Percentiles rank a stretch among this genome's conserved stretches.
Evolutionary conservation across 1,140 invertebrate species (phyloP).

Genomic region (Augochlora pura): DNA sequence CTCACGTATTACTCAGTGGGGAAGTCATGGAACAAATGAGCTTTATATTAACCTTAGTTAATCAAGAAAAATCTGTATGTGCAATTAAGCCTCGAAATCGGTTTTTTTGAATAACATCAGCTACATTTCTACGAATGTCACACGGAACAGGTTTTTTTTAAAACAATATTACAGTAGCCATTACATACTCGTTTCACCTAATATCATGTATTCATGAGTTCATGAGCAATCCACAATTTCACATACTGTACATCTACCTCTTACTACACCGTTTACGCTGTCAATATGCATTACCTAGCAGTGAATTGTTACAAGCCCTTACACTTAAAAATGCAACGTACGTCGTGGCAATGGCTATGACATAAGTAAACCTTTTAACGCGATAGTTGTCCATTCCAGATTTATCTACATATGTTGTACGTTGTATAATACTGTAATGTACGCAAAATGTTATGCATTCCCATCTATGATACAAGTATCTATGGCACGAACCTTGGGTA

Average conservation of each 20-base stretch:
- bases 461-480: too few relatives aligned
- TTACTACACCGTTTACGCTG: not conserved
- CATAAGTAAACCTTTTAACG: too few relatives aligned
- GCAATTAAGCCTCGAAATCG: conserved; percentile 19
- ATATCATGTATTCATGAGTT: conserved; percentile 35
- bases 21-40: conserved; percentile 76
- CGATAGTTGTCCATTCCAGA: too few relatives aligned
- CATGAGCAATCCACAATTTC: conserved; percentile 27
- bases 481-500: too few relatives aligned
- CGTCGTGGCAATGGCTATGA: too few relatives aligned
- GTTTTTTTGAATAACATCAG: conserved; percentile 28
- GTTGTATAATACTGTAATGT: too few relatives aligned
- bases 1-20: conserved; percentile 74
- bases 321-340: too few relatives aligned
- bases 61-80: conserved; percentile 51
- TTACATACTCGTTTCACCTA: conserved; percentile 47
- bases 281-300: not conserved
- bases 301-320: too few relatives aligned
- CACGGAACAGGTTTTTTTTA: conserved; percentile 12
- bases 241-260: not conserved
- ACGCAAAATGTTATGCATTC: too few relatives aligned
- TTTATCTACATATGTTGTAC: too few relatives aligned
- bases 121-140: conserved; percentile 53
- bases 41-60: conserved; percentile 58
- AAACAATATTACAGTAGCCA: conserved; percentile 50